phyloP scores from a whole-genome alignment of 2,113 vertebrate species.

The Pelodiscus sinensis region DNA sequence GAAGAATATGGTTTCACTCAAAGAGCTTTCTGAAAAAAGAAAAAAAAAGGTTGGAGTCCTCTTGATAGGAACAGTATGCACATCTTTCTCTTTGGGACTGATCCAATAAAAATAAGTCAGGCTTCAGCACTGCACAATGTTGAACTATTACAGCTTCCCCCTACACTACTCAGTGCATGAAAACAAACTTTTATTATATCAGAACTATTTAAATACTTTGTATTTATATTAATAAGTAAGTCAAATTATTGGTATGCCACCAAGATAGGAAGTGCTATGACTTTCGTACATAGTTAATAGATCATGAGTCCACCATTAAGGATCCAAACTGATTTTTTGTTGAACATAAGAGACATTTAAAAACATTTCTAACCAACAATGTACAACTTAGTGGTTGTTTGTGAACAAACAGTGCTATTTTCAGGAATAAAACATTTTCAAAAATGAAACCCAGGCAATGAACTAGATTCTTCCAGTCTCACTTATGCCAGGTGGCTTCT shows the following conservation, averaged over 20 bases:
- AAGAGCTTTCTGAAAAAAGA: neutral
- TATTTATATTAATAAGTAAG: neutral
- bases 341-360: neutral
- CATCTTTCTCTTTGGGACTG: neutral
- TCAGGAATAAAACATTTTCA: neutral
- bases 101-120: neutral
- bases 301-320: neutral
- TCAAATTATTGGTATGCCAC: neutral
- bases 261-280: neutral
- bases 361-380: neutral
- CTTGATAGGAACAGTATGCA: neutral
- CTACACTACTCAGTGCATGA: neutral
- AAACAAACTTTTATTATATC: neutral
- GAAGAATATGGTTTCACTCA: neutral
- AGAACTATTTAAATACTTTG: neutral
- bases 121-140: neutral
- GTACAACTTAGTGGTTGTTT: neutral
- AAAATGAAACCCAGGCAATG: neutral
- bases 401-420: neutral
- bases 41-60: neutral
- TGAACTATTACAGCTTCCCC: neutral
- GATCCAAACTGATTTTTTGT: neutral
- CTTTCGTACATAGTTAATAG: neutral
- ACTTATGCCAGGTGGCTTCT: neutral
- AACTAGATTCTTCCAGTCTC: neutral